Conservation (phyloP, 2,113 vertebrate species). For the Picathartes gymnocephalus region DNA sequence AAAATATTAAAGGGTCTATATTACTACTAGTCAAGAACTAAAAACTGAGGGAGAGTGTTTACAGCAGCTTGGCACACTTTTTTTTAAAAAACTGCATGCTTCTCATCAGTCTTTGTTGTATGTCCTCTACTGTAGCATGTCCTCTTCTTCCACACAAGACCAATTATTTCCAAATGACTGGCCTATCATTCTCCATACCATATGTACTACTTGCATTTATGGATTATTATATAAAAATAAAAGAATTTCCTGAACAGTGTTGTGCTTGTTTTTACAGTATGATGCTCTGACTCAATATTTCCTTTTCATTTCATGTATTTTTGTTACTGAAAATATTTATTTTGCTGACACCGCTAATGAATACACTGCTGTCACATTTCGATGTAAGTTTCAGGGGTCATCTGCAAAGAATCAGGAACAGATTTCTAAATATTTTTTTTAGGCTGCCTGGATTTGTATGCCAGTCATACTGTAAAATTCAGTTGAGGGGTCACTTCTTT, state of each 20-base stretch:
- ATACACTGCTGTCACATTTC: not conserved
- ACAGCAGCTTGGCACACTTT: not conserved
- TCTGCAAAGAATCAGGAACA: not conserved
- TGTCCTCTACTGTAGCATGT: not conserved
- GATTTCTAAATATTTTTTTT: not conserved
- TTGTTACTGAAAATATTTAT: constrained; percentile 10
- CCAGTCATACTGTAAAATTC: not conserved
- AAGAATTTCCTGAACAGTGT: not conserved
- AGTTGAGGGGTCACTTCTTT: not conserved
- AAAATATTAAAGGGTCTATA: not conserved
- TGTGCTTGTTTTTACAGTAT: not conserved
- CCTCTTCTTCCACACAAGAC: not conserved
- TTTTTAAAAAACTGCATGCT: not conserved
- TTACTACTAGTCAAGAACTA: not conserved
- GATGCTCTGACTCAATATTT: not conserved
- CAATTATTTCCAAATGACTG: not conserved
- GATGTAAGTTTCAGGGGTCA: not conserved
- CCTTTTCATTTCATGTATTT: not conserved
- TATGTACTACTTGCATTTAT: not conserved
- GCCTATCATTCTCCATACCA: not conserved
- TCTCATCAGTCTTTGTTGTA: not conserved
- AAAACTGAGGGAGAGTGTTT: not conserved
- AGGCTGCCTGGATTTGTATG: not conserved
- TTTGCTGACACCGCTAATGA: constrained; percentile 2
- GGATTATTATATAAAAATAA: not conserved